Base-by-base conservation (phyloP, 2,113 vertebrate genomes). In the Willisornis vidua region DNA sequence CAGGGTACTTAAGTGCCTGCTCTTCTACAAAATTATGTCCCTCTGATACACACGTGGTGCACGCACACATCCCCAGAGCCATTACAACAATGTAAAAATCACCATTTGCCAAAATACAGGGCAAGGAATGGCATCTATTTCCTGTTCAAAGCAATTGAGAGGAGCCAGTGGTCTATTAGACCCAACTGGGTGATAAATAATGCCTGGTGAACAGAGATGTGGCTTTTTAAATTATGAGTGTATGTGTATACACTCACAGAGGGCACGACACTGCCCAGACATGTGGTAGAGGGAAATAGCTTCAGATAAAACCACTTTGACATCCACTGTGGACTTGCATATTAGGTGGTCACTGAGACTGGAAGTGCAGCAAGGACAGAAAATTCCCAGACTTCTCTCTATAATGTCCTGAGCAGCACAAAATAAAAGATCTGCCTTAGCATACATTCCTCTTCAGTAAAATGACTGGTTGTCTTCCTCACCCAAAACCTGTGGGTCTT, bases 31-130 rank as follows among this genome's bases (percentile, higher is more conserved):
- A 75, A 8, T 65, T 52, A 33, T 26, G 35, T 59, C 15, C 25
- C 19, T 88, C 67, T 75, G 19, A 80, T 43, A 59, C 11, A 17
- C 9, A 22, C 1, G 3, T 12, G 3, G 41, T 5, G 4, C 4
- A 2, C 0, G 0, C 15, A 8, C 29, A 19, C 31, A 41, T 13
- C 6, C 7, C 29, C 1, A 28, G 22, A 80, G n/a, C n/a, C 45
- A 16, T 11, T 45, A 19, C 19, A 59, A 7, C 39, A 14, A 45
- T 1, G 3, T 26, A 65, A 85, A 93, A 77, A 83, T 23, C 37
- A 22, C 20, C 6, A 8, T 85, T 68, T 87, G 39, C 54, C 63
- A 70, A 37, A 28, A 58, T 20, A 14, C 3, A 33, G 65, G 45
- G 19, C 48, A 51, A 71, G n/a, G 29, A 37, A 63, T 51, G 51